Percentiles rank a stretch among this genome's conserved stretches.
Evolutionary conservation across 2,888 invertebrate genomes (phyloP).

Genomic region (Diadegma fenestrale): DNA sequence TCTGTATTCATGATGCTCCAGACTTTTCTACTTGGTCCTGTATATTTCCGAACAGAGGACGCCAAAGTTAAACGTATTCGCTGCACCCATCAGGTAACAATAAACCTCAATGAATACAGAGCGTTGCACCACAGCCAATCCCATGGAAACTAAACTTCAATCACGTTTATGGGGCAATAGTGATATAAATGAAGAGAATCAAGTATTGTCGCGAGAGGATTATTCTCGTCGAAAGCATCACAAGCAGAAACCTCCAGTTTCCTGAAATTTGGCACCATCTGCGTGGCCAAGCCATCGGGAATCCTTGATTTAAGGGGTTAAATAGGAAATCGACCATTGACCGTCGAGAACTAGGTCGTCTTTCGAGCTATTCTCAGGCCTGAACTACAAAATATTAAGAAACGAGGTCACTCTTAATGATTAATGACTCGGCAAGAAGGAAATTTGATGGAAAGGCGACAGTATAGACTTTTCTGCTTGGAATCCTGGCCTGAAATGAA

Average conservation of each 20-base stretch:
- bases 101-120: background rate
- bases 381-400: background rate
- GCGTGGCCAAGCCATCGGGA: too few relatives aligned
- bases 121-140: background rate
- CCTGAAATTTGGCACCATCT: background rate
- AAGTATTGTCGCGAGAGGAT: background rate
- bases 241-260: background rate
- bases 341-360: background rate
- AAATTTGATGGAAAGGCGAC: background rate
- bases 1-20: constrained; percentile 22
- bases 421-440: background rate
- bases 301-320: background rate
- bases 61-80: background rate
- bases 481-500: background rate
- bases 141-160: background rate
- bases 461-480: background rate
- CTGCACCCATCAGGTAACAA: background rate
- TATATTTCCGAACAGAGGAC: background rate
- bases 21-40: background rate
- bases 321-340: background rate
- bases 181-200: background rate
- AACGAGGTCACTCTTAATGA: background rate
- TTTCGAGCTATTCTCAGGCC: background rate
- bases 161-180: background rate
- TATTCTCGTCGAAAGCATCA: background rate